Conservation (phyloP, 30 jellyfish, hydroid and myxozoan species). For the Hydractinia symbiolongicarpus region DNA sequence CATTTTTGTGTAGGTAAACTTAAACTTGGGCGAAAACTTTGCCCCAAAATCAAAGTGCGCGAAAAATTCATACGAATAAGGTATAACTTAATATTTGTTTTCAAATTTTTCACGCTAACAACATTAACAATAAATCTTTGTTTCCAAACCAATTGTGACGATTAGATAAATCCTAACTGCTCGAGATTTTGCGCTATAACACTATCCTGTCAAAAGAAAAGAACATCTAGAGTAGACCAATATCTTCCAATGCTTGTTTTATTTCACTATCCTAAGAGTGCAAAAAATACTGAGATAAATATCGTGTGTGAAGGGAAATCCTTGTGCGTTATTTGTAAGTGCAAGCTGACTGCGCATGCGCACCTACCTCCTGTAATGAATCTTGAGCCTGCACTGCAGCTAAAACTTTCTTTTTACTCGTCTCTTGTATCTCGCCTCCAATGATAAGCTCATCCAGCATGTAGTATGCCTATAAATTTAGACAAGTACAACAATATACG, state of each 20-base stretch:
- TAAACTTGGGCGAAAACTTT: no score
- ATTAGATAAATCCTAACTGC: neutral
- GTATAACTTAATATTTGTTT: no score
- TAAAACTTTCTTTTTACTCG: slow-evolving; percentile 81
- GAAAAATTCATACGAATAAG: no score
- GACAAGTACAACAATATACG: neutral
- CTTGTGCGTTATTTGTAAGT: neutral
- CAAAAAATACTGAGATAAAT: neutral
- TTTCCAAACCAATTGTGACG: neutral
- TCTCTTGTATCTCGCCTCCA: slow-evolving; percentile 98
- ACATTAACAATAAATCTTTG: no score
- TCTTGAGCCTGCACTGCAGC: slow-evolving; percentile 90
- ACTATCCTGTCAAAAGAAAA: neutral
- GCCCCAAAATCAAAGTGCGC: no score
- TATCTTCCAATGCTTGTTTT: slow-evolving; percentile 92
- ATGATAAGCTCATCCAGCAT: slow-evolving; percentile 87
- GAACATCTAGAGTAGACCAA: slow-evolving; percentile 75
- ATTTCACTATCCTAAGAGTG: slow-evolving; percentile 90
- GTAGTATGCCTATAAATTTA: slow-evolving; percentile 62
- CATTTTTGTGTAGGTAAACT: no score
- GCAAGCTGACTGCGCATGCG: neutral
- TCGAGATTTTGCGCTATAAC: slow-evolving; percentile 3
- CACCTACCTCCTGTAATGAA: slow-evolving; percentile 83
- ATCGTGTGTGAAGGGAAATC: neutral
- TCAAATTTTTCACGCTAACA: no score